Percentiles rank a stretch among this genome's conserved stretches.
Evolutionary conservation across 2,888 invertebrate genomes (phyloP).

Genomic region (Empis livida): DNA sequence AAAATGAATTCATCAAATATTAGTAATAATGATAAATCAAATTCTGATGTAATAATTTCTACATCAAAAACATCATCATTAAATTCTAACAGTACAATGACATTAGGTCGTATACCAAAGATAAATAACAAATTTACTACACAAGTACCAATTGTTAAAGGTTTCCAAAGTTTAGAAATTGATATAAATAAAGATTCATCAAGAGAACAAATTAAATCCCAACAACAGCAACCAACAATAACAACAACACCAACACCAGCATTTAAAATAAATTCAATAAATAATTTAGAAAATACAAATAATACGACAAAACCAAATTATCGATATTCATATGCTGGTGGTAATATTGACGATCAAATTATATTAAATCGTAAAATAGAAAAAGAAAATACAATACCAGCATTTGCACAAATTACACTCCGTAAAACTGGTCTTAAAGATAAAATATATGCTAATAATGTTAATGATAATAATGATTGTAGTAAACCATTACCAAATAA

Average conservation of each 20-base stretch:
- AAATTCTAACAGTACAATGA: conserved; percentile 11
- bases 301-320: no score
- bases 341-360: neutral
- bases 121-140: conserved; percentile 8
- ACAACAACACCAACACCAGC: no score
- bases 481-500: conserved; percentile 5
- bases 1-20: conserved; percentile 6
- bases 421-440: conserved; percentile 38
- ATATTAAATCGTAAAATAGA: neutral
- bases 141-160: conserved; percentile 29
- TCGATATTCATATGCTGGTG: neutral
- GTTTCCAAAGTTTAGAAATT: conserved; percentile 21
- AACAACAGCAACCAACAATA: no score
- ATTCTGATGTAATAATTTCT: conserved; percentile 3
- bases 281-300: no score
- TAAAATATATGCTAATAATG: conserved; percentile 28
- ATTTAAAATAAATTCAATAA: no score
- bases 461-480: conserved; percentile 20
- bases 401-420: conserved; percentile 38
- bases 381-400: conserved; percentile 18
- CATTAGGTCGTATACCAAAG: conserved; percentile 14
- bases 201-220: neutral
- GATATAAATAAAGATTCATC: neutral
- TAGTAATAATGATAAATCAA: neutral
- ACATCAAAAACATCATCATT: conserved; percentile 6